Base-by-base conservation (phyloP, 2,888 invertebrate genomes). In the Pristionchus entomophagus region DNA sequence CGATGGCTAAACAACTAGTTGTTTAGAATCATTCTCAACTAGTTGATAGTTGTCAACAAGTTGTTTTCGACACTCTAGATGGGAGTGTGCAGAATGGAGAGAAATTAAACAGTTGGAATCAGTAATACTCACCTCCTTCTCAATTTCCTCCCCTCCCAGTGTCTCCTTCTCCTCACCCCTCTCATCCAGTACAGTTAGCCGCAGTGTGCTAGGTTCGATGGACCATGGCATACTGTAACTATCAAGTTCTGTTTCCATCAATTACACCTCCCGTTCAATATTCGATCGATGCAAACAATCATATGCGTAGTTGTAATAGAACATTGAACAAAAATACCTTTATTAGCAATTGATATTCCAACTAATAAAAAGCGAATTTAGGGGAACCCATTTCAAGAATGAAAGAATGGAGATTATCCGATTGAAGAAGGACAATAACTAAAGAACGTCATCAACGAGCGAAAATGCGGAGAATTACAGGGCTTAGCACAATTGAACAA, bases 121-220 rank as follows among this genome's bases (percentile, higher is more conserved):
- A 65, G 65, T 65, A 35, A n/a, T n/a, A n/a, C n/a, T n/a, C 56
- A 83, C 83, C 59, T 83, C 41, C 26, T 83, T 45, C 41, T 32
- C 32, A 14, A 83, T 59, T 29, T 51, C 35, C 29, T 5, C 45
- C 10, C 62, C 62, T n/a, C 29, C 62, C 83, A 83, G 10, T 45
- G 29, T 38, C 62, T 83, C 62, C 26, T 22, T 45, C 22, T 26
- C 29, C 32, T 62, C 62, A 17, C 83, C 83, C n/a, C 45, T 12
- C 45, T 83, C 83, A 62, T 83, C 62, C 26, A 81, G 22, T 35
- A 53, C 81, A 56, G 41, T 38, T n/a, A 81, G 56, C 56, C 81
- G 35, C 35, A 81, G 35, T 14, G 51, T 19, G n/a, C 41, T 41
- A 53, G 38, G 41, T 38, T 22, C 53, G 53, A 81, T 38, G 35